A percentile compares a stretch with the other conserved stretches of the same genome.
These are phyloP conservation scores for Phrynocephalus forsythii DNA, from an alignment of 2,797 vertebrate genomes.

Conservation along the genomic window DNA sequence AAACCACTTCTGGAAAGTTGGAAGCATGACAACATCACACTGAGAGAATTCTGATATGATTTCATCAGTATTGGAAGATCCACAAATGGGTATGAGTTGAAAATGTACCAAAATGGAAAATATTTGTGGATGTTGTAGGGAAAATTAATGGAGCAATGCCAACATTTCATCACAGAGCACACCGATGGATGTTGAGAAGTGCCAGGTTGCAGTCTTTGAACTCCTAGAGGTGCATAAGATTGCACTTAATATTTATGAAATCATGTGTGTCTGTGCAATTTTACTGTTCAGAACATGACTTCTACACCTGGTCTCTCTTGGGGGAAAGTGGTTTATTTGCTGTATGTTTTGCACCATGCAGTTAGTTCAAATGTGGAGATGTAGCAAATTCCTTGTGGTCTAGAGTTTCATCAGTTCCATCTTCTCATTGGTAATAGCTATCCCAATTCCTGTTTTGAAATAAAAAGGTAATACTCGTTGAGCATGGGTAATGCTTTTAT, in stretches of 20 bases:
- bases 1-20: conserved; percentile 17
- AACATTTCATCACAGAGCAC: not conserved
- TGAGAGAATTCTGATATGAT: not conserved
- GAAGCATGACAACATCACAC: not conserved
- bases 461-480: not conserved
- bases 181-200: not conserved
- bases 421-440: not conserved
- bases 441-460: not conserved
- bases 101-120: not conserved
- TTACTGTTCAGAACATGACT: not conserved
- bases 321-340: not conserved
- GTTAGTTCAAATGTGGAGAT: not conserved
- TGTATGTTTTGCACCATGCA: not conserved
- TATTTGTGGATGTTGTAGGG: not conserved
- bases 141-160: not conserved
- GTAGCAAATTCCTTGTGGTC: not conserved
- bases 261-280: not conserved
- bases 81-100: not conserved
- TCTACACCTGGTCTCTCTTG: not conserved
- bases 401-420: not conserved
- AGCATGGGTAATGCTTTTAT: not conserved
- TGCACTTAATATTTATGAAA: not conserved
- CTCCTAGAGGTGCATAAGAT: not conserved
- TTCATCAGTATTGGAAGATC: not conserved
- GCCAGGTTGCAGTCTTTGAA: not conserved